Evolutionary conservation across 2,888 invertebrate species (phyloP).

Genomic region (Lordiphosa andalusiaca): DNA sequence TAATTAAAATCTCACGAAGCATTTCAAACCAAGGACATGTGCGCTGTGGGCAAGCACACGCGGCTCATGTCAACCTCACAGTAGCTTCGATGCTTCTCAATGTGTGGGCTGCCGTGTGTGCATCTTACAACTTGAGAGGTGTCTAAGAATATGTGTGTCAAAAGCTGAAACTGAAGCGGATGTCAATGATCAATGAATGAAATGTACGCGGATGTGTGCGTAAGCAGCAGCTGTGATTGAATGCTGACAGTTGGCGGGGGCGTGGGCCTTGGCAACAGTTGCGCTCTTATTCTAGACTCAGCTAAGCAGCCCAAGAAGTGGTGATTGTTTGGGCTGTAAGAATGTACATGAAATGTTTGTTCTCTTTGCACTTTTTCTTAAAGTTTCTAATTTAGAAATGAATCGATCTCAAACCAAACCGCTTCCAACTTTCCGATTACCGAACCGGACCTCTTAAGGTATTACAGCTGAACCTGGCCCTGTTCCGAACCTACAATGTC

Average conservation of each 20-base stretch:
- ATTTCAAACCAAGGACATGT: slow-evolving; percentile 57
- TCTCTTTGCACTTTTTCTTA: no score
- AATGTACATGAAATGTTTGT: no score
- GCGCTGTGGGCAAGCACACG: slow-evolving; percentile 50
- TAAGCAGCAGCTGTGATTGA: no score
- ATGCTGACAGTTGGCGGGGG: slow-evolving; percentile 5
- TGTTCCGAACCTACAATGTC: no score
- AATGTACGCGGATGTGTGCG: slow-evolving; percentile 57
- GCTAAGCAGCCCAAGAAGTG: no score
- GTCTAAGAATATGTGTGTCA: slow-evolving; percentile 61
- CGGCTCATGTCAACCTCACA: slow-evolving; percentile 33
- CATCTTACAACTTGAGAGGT: slow-evolving; percentile 15
- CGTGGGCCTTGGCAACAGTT: not conserved
- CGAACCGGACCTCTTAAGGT: no score
- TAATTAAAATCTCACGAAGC: slow-evolving; percentile 68
- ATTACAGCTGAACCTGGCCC: no score
- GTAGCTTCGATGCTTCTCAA: slow-evolving; percentile 16
- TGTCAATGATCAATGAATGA: slow-evolving; percentile 50
- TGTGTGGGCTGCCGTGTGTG: slow-evolving; percentile 23
- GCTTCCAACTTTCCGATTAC: no score
- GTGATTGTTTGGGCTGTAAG: no score
- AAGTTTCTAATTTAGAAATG: no score
- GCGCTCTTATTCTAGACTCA: no score
- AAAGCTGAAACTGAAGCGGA: slow-evolving; percentile 69
- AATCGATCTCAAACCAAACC: no score